Evolutionary conservation across 2,113 vertebrate genomes (phyloP), one percentile per base, ranked within the genome.

Genomic region (Mustela nigripes): DNA sequence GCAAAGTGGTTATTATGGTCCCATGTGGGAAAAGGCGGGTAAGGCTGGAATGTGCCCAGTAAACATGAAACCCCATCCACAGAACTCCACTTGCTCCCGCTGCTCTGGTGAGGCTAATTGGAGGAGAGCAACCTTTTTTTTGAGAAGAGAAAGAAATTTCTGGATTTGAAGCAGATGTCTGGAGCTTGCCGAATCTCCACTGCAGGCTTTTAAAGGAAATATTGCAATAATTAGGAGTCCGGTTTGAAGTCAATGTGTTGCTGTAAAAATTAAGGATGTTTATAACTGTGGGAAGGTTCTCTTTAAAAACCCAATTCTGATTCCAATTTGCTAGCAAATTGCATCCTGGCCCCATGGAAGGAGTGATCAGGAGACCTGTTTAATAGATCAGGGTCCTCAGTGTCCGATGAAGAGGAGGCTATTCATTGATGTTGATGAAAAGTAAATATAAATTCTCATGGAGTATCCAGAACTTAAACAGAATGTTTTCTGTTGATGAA

Each of bases 41-140:
- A 98, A 99, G 97, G 73, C 74, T 88, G 98, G 98, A 99, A 99
- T 94, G 97, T 86, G 93, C 96, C 98, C 97, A 98, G 98, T 98
- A 98, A 99, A 98, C 97, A 98, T 92, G 97, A 98, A 96, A 98
- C 98, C 97, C 96, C 97, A 93, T 79, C 87, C 96, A 92, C 94
- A 96, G 86, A 97, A 10, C 76, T 31, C 45, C 73, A 45, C 94
- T 95, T 89, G 92, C 71, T 97, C 86, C 65, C 0, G 76, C 89
- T 96, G 84, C 97, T 95, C 88, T 50, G 7, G 85, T 62, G 36
- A 80, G 76, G 89, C 98, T 98, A 84, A 98, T 69, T 98, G 95
- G 80, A 96, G 74, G 93, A 97, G 92, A 97, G 94, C 92, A 96
- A 98, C 81, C 91, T 97, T 97, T 93, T 65, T 65, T 93, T 26